phyloP scores from a whole-genome alignment of 2,797 vertebrate genomes.

The Phalloptychus januarius region DNA sequence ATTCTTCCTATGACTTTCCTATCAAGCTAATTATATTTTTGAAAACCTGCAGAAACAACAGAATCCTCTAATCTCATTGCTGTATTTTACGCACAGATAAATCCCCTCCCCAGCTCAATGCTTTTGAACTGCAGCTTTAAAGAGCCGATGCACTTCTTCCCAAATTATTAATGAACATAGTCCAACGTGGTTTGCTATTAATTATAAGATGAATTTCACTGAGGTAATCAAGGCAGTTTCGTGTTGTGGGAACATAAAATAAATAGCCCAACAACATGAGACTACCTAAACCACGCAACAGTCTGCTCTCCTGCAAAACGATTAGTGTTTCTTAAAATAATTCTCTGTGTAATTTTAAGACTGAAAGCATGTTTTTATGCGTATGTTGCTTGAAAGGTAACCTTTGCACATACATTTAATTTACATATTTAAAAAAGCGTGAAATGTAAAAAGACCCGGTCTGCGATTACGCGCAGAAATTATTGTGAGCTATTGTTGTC shows the following conservation, averaged over 20 bases:
- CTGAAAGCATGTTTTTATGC: not conserved
- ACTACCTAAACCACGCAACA: conserved; percentile 98
- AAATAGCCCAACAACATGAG: conserved; percentile 95
- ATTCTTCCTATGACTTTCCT: not conserved
- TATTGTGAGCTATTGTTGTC: not conserved
- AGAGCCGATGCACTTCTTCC: conserved; percentile 1
- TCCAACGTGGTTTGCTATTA: conserved; percentile 27
- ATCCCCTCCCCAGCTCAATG: conserved; percentile 18
- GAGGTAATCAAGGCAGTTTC: conserved; percentile 98
- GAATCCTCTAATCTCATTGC: not conserved
- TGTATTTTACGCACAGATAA: conserved; percentile 46
- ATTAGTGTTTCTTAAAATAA: not conserved
- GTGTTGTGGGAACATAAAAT: conserved; percentile 90
- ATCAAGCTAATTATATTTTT: not conserved
- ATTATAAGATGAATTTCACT: conserved; percentile 70
- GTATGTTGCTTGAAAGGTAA: not conserved
- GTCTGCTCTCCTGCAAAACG: conserved; percentile 69
- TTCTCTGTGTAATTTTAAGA: not conserved
- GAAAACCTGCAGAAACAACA: not conserved
- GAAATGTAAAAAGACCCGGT: not conserved
- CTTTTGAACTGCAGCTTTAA: conserved; percentile 15
- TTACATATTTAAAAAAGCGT: not conserved
- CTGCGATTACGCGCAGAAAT: not conserved
- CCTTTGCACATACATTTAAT: not conserved
- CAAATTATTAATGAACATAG: conserved; percentile 26